phyloP scores from a whole-genome alignment of 2,797 vertebrate species.

The Pangasius djambal region DNA sequence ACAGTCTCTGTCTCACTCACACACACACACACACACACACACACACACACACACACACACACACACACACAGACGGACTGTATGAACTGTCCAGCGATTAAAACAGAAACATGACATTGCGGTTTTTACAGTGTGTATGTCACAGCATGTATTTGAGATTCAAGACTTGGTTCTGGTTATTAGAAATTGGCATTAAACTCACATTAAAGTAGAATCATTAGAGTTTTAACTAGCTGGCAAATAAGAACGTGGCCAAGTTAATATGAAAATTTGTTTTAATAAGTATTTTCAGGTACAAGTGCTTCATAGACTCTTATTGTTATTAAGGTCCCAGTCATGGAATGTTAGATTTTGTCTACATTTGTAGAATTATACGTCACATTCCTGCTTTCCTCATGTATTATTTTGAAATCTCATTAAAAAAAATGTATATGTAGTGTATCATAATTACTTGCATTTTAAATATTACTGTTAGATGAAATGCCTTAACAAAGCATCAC shows the following conservation, averaged over 20 bases:
- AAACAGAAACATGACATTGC: not conserved
- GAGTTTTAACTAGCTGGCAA: not conserved
- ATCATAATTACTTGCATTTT: not conserved
- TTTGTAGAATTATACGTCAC: not conserved
- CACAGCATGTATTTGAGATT: not conserved
- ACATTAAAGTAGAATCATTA: not conserved
- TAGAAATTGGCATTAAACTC: not conserved
- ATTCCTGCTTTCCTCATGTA: not conserved
- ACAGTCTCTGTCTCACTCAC: not conserved
- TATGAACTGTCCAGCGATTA: not conserved
- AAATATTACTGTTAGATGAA: constrained; percentile 15
- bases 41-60: too few relatives aligned
- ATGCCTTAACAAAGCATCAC: constrained; percentile 10
- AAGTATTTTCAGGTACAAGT: constrained; percentile 21
- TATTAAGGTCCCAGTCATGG: constrained; percentile 10
- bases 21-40: too few relatives aligned
- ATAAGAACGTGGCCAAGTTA: not conserved
- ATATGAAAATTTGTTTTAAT: constrained; percentile 40
- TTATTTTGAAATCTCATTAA: not conserved
- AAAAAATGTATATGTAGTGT: constrained; percentile 22
- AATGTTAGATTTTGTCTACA: constrained; percentile 30
- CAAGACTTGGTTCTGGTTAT: not conserved
- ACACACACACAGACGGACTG: not conserved
- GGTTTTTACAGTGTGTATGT: not conserved
- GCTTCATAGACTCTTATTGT: not conserved